phyloP scores from a whole-genome alignment of 2,113 vertebrate genomes.

The Myotis davidii region DNA sequence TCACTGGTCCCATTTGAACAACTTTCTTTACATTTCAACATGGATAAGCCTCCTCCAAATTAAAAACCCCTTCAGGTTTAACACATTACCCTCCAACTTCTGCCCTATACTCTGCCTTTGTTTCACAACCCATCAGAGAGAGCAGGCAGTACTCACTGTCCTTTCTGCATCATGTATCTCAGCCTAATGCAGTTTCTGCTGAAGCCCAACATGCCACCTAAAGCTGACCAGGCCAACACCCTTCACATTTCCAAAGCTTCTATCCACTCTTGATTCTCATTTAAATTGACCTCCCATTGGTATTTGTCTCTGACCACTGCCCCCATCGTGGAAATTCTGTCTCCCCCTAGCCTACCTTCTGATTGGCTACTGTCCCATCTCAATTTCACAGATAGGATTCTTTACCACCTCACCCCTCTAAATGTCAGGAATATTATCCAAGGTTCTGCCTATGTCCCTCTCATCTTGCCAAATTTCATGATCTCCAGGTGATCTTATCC shows the following conservation, averaged over 20 bases:
- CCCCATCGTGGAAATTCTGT: background rate
- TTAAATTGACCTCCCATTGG: background rate
- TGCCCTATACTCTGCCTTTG: background rate
- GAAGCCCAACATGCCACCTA: background rate
- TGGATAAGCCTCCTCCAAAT: background rate
- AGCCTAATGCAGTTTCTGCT: background rate
- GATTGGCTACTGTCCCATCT: background rate
- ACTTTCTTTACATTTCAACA: background rate
- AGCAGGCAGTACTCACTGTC: background rate
- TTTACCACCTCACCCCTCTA: background rate
- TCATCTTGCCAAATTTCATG: background rate
- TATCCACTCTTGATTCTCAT: background rate
- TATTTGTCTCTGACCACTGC: background rate
- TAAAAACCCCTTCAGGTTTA: background rate
- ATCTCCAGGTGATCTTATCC: background rate
- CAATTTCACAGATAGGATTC: background rate
- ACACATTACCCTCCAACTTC: background rate
- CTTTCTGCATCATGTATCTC: background rate
- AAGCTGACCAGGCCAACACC: background rate
- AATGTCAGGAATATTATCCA: background rate
- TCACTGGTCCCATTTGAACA: background rate
- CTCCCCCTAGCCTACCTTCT: background rate
- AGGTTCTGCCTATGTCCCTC: background rate
- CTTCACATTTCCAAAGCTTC: background rate
- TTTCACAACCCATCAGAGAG: background rate